Base-by-base conservation (phyloP, 2,113 vertebrate species). In the Amphilophus citrinellus region DNA sequence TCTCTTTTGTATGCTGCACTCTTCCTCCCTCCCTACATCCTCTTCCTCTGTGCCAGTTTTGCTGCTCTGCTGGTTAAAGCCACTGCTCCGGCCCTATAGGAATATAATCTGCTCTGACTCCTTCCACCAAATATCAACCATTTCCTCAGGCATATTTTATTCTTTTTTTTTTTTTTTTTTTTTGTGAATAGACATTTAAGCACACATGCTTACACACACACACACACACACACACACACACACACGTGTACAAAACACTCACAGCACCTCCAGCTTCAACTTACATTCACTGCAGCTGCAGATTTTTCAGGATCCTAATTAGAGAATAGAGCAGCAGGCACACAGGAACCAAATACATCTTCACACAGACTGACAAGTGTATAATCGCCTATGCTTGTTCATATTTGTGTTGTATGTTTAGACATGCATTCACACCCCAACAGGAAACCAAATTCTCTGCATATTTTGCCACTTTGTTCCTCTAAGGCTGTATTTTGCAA, bases 11-110 rank as follows among this genome's bases (percentile, higher is more conserved):
- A 53, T 53, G 47, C 44, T 56, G 47, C 50, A 53, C 50, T 53
- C 50, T 53, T 53, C 5, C 47, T 32, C 68, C 27, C 47, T 56
- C 75, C 71, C 87, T 22, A 39, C 30, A 53, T 57, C 83, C 61
- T 82, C 68, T 44, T 5, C 50, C 30, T 80, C 75, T 5, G 32
- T 77, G 47, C 57, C 87, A 73, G 63, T n/a, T 22, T 83, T 77
- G 47, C 76, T 82, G 17, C 83, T 73, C 17, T 37, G 14, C 47
- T 61, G 59, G 37, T 80, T 59, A 18, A 63, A 88, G 39, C 76
- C 24, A 2, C 81, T 27, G 13, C 77, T 44, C 24, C 1, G 14
- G 27, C 47, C 68, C 61, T 58, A 5, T 3, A 53, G 76, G 84
- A 76, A 75, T 32, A 76, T 59, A 68, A 66, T 84, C 37, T 47